Evolutionary conservation across 2,113 vertebrate species (phyloP).

Genomic region (Balaenoptera acutorostrata): DNA sequence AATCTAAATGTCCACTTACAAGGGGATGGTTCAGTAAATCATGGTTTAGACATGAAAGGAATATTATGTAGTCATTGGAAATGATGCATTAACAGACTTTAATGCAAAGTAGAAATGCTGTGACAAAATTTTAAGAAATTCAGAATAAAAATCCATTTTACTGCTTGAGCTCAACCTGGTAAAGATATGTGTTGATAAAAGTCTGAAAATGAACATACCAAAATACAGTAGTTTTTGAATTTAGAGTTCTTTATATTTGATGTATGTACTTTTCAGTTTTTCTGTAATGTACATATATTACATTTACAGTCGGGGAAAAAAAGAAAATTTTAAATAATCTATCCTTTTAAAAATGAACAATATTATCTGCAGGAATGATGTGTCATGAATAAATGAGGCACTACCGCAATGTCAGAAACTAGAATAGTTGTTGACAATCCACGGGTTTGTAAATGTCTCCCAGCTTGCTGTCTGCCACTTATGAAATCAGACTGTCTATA

Average conservation of each 20-base stretch:
- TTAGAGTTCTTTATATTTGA: background rate
- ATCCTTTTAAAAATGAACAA: slow-evolving; percentile 1
- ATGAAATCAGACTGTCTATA: background rate
- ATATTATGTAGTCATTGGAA: background rate
- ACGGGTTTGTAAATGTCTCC: background rate
- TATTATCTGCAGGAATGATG: background rate
- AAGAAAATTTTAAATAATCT: background rate
- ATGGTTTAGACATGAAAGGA: background rate
- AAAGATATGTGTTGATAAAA: background rate
- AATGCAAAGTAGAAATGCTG: background rate
- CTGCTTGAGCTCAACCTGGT: background rate
- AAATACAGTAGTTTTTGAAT: background rate
- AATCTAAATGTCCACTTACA: background rate
- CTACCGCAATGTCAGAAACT: background rate
- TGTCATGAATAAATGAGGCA: background rate
- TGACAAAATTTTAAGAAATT: slow-evolving; percentile 19
- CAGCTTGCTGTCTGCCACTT: background rate
- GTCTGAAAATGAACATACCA: background rate
- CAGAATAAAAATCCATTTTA: background rate
- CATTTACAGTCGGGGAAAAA: background rate
- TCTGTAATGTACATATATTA: background rate
- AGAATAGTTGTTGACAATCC: background rate
- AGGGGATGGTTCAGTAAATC: background rate
- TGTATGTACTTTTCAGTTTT: background rate
- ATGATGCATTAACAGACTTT: background rate